phyloP scores from a whole-genome alignment of 2,888 invertebrate genomes.

The Synergus gifuensis region DNA sequence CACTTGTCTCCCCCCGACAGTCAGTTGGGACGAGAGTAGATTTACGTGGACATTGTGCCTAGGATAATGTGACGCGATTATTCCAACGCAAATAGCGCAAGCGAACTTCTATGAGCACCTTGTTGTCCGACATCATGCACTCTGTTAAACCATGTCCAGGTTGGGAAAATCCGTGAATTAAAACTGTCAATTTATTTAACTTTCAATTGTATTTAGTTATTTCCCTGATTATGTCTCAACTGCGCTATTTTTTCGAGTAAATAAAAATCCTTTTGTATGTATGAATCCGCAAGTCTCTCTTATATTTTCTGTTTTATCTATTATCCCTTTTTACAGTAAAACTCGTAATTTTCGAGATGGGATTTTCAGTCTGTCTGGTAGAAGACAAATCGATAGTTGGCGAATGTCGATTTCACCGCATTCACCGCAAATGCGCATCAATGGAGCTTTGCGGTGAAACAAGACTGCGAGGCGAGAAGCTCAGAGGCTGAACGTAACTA shows the following conservation, averaged over 20 bases:
- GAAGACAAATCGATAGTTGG: constrained; percentile 38
- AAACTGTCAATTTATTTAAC: too few species aligned
- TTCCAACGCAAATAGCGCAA: not conserved
- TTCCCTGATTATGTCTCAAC: too few species aligned
- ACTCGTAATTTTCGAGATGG: constrained; percentile 29
- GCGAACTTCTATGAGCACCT: too few species aligned
- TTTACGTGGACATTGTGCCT: not conserved
- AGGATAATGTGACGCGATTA: not conserved
- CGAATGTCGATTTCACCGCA: constrained; percentile 39
- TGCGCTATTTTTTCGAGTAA: too few species aligned
- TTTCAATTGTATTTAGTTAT: too few species aligned
- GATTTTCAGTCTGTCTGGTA: constrained; percentile 20
- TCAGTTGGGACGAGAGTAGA: not conserved
- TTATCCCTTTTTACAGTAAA: constrained; percentile 1
- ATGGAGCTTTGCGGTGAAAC: constrained; percentile 36
- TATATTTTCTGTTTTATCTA: not conserved
- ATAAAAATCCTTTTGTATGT: too few species aligned
- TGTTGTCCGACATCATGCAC: not conserved
- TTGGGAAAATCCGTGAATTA: too few species aligned
- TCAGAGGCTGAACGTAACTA: constrained; percentile 34
- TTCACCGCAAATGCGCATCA: constrained; percentile 38
- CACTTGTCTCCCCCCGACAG: not conserved
- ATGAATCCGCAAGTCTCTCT: not conserved
- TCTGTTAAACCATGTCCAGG: not conserved
- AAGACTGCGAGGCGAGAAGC: constrained; percentile 29